Evolutionary conservation across 2,888 invertebrate genomes (phyloP), one percentile per base, ranked within the genome.

Genomic region (Ecliptopera silaceata): DNA sequence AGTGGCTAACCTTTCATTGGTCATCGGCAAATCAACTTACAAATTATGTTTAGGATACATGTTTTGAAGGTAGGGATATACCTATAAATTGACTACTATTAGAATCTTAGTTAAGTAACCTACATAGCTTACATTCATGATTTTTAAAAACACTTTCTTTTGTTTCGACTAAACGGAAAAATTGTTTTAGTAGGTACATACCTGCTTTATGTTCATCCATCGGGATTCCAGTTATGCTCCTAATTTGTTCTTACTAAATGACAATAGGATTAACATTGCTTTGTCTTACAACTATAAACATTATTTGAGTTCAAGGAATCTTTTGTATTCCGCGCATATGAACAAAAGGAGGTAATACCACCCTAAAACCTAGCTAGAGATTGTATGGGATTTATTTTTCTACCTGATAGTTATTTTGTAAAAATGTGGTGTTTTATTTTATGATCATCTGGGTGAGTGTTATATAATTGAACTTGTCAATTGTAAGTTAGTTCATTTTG

Each of bases 341-440:
- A 52, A 54, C 55, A 64, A 60, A 47, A 59, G 52, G 32, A 48
- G 39, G 44, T 51, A 34, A 34, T 12, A 13, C 34, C 13, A 59
- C 44, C 47, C 17, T 53, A 54, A 26, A 38, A 56, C 52, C 48
- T 53, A 46, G 53, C 31, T 11, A 31, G 41, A 39, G 57, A 65
- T 63, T 63, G 58, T 46, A 63, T 64, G 52, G 63, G 65, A 66
- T 67, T 68, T 62, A 64, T 57, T 68, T 72, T 64, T 64, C 69
- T 69, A 73, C 72, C 73, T 72, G 71, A 65, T 44, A 53, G 13
- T 50, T 38, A 52, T 59, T 54, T 54, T 49, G 56, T 47, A 56
- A 61, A 51, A 69, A 47, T 67, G 65, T 71, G 69, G 69, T 69
- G 62, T 71, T 72, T 74, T 69, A 66, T 70, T 72, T 68, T 68